Evolutionary conservation across 2,888 invertebrate species (phyloP), one percentile per base, ranked within the genome.

Genomic region (Pimpla rufipes): DNA sequence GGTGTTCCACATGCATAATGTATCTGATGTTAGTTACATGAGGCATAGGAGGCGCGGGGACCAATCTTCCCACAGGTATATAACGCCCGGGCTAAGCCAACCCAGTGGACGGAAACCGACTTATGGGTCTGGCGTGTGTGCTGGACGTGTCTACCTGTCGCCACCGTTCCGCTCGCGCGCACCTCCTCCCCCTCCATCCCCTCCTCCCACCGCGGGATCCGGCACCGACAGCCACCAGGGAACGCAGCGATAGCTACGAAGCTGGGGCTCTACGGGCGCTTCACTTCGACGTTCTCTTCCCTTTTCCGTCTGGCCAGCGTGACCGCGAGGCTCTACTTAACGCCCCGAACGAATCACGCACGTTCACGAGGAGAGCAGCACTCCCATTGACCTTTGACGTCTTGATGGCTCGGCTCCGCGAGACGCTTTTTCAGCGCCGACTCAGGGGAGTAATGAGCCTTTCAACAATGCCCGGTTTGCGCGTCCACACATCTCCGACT

Each of bases 11-110:
- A 92, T 92, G 89, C 90, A 93, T 93, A 90, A 93, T 92, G 91
- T 92, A 93, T 93, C 92, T 90, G 88, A 92, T 92, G 92, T 91
- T 92, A 91, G 90, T 92, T 90, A 87, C 92, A 92, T 90, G 92
- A 92, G 91, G 86, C 87, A 86, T 87, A 86, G 86, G n/a, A 89
- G 88, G 88, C 88, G 88, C 88, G 87, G 83, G n/a, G 81, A 85
- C 83, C 81, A 80, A 85, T 83, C 80, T 85, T 81, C 79, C 67
- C 82, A 74, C 73, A 76, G 71, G 70, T 71, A 57, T 70, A 71
- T 66, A n/a, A 59, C 71, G 42, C 66, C n/a, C 50, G 29, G 81
- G 45, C 70, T 71, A 71, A 81, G 77, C 52, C n/a, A 73, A 76
- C 83, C n/a, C 66, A 80, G 80, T 68, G 76, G 80, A 37, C 71